A percentile compares a stretch with the other conserved stretches of the same genome.
These are phyloP conservation scores for Saturnia pavonia DNA, from an alignment of 2,888 invertebrate genomes.

Conservation along the genomic window DNA sequence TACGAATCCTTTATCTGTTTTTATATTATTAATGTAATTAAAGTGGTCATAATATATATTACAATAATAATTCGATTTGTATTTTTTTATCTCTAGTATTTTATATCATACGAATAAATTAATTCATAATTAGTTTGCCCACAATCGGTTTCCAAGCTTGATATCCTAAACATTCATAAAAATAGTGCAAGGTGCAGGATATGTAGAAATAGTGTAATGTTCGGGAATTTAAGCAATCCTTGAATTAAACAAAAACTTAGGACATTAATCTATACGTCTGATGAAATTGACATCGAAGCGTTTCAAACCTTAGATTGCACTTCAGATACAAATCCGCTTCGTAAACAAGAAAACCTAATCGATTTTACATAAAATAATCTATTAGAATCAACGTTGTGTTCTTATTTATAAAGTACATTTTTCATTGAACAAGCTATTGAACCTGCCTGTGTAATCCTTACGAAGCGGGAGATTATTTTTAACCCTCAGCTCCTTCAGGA, in stretches of 20 bases:
- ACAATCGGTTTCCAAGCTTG: neutral
- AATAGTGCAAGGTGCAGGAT: neutral
- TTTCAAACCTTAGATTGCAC: constrained; percentile 51
- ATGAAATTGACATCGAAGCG: constrained; percentile 3
- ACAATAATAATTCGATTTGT: too few species aligned
- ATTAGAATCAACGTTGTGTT: too few species aligned
- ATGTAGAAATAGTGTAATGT: neutral
- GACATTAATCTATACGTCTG: constrained; percentile 2
- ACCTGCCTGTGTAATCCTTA: constrained; percentile 59
- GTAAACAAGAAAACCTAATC: constrained; percentile 62
- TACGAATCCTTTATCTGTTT: neutral
- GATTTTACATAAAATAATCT: constrained; percentile 44
- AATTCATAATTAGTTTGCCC: neutral
- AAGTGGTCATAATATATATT: too few species aligned
- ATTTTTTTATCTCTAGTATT: too few species aligned
- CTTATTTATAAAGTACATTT: constrained; percentile 36
- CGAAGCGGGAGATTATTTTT: constrained; percentile 58
- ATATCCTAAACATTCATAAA: neutral
- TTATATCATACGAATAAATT: too few species aligned
- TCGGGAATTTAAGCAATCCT: neutral
- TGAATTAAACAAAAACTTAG: neutral
- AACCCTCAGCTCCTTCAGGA: constrained; percentile 49
- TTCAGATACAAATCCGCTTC: constrained; percentile 59
- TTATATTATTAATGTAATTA: neutral
- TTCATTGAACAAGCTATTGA: constrained; percentile 43